phyloP scores from a whole-genome alignment of 2,113 vertebrate genomes.

The Balaenoptera acutorostrata region DNA sequence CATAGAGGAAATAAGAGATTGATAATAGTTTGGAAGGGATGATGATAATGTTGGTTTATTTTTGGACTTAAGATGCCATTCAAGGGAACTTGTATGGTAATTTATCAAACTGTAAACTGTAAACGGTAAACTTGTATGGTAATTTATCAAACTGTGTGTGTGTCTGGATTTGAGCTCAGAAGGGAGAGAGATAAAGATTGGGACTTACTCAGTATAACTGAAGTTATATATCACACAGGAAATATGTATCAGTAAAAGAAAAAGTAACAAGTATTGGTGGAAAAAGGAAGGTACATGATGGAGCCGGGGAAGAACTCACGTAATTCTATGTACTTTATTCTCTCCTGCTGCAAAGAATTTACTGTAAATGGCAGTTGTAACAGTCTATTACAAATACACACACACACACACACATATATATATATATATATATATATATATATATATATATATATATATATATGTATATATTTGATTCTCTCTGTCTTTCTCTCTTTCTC shows the following conservation, averaged over 20 bases:
- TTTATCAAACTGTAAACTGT: neutral
- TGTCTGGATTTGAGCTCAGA: neutral
- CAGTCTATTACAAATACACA: neutral
- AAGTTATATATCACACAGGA: neutral
- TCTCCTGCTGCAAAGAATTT: neutral
- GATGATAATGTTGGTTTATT: neutral
- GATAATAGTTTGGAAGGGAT: accelerated
- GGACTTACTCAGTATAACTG: neutral
- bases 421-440: neutral
- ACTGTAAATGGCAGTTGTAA: neutral
- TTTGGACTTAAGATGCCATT: neutral
- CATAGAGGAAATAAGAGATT: neutral
- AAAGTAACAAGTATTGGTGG: neutral
- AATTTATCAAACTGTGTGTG: neutral
- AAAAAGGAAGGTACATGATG: neutral
- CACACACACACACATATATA: too few species aligned
- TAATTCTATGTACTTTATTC: neutral
- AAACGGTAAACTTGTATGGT: neutral
- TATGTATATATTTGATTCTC: neutral
- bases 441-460: neutral
- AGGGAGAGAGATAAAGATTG: neutral
- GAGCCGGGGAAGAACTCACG: neutral
- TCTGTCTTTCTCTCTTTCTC: neutral
- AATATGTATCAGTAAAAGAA: neutral
- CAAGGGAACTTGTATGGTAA: neutral